Evolutionary conservation across 2,113 vertebrate species (phyloP).

Genomic region (Muntiacus reevesi): DNA sequence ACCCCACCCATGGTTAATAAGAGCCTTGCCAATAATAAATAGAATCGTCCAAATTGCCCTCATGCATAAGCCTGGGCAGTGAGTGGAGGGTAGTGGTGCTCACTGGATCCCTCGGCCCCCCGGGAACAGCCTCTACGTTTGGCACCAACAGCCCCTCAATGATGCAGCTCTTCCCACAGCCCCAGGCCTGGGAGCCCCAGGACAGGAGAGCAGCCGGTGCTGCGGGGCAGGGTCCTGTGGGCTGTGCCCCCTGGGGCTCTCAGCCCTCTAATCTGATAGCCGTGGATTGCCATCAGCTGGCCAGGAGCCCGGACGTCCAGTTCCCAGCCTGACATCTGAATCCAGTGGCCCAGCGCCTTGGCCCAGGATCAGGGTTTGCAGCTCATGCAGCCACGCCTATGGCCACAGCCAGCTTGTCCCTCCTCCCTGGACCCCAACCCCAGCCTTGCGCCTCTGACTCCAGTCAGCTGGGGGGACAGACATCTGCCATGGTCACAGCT

Average conservation of each 20-base stretch:
- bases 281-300: neutral
- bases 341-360: neutral
- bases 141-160: neutral
- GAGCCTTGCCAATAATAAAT: neutral
- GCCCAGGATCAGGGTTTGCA: neutral
- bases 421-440: neutral
- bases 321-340: constrained; percentile 35
- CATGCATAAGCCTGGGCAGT: rapidly evolving
- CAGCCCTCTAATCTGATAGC: neutral
- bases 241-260: neutral
- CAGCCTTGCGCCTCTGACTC: neutral
- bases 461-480: neutral
- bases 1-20: too few relatives aligned
- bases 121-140: neutral
- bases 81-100: neutral
- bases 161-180: neutral
- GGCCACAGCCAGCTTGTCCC: neutral
- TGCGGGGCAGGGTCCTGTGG: neutral
- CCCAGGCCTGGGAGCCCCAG: too few relatives aligned
- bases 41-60: neutral
- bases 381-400: rapidly evolving
- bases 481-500: neutral
- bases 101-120: neutral
- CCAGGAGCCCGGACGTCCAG: neutral
- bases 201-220: neutral